phyloP scores from a whole-genome alignment of 1,140 invertebrate genomes.

The Micrasema minimum region DNA sequence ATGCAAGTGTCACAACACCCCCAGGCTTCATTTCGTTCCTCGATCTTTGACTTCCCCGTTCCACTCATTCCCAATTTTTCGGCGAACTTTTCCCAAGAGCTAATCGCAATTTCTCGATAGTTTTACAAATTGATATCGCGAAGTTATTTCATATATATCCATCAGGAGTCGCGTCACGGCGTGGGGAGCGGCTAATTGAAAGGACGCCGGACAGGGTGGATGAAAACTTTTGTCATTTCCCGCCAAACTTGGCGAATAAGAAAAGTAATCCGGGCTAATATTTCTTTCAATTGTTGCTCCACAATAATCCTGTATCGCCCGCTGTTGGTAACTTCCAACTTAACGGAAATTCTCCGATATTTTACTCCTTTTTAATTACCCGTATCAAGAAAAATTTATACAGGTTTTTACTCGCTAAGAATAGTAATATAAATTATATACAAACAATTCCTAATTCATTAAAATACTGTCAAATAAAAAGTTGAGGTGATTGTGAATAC shows the following conservation, averaged over 20 bases:
- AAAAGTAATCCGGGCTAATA: slow-evolving; percentile 45
- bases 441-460: too few species aligned
- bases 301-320: slow-evolving; percentile 21
- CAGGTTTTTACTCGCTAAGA: too few species aligned
- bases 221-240: slow-evolving; percentile 38
- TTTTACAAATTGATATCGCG: slow-evolving; percentile 36
- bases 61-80: too few species aligned
- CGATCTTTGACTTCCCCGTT: too few species aligned
- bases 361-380: too few species aligned
- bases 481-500: too few species aligned
- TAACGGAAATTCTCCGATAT: background rate
- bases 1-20: too few species aligned
- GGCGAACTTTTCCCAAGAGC: slow-evolving; percentile 12
- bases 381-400: too few species aligned
- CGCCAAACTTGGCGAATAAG: slow-evolving; percentile 17
- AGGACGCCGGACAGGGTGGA: slow-evolving; percentile 12
- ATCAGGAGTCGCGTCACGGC: slow-evolving; percentile 25
- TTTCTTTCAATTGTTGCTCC: slow-evolving; percentile 45
- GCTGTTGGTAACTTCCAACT: background rate
- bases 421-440: too few species aligned
- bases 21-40: too few species aligned
- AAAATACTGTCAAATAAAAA: too few species aligned
- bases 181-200: slow-evolving; percentile 34
- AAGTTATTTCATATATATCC: slow-evolving; percentile 37
- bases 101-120: slow-evolving; percentile 30